These are phyloP conservation scores for Proterorhinus semilunaris DNA, from an alignment of 2,113 vertebrate genomes.

Conservation along the genomic window DNA sequence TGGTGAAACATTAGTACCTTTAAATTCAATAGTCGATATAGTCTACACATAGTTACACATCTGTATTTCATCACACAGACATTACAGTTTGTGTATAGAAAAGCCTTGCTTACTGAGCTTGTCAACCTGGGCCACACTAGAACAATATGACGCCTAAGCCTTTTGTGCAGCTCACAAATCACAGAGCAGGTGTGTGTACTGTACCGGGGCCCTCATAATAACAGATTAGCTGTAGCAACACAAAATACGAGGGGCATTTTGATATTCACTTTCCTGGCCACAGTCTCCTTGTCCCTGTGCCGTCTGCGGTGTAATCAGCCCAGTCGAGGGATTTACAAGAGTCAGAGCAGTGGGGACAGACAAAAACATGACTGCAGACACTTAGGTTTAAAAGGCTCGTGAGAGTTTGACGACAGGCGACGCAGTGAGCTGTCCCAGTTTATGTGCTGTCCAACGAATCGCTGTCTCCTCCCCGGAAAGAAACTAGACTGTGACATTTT, in stretches of 20 bases:
- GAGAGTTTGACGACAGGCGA: slow-evolving; percentile 31
- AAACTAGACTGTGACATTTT: not conserved
- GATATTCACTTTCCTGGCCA: slow-evolving; percentile 16
- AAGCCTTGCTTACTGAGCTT: not conserved
- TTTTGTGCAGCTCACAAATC: slow-evolving; percentile 7
- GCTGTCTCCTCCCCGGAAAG: slow-evolving; percentile 10
- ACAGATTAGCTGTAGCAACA: slow-evolving; percentile 15
- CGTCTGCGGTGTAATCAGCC: slow-evolving; percentile 21
- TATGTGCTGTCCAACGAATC: slow-evolving; percentile 24
- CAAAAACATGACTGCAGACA: slow-evolving; percentile 30
- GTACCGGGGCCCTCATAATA: not conserved
- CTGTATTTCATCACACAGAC: no score
- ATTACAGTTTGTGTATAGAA: not conserved
- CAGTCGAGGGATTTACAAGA: slow-evolving; percentile 21
- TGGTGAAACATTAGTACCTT: no score
- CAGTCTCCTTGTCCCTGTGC: not conserved
- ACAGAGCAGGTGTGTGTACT: slow-evolving; percentile 11
- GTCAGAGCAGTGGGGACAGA: slow-evolving; percentile 21
- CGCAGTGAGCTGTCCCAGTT: slow-evolving; percentile 15
- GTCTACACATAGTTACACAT: no score
- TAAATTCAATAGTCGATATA: no score
- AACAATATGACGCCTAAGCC: not conserved
- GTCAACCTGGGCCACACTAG: not conserved
- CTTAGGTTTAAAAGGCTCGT: slow-evolving; percentile 19
- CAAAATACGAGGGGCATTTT: slow-evolving; percentile 7